A percentile compares a stretch with the other conserved stretches of the same genome.
These are phyloP conservation scores for Phenacoccus solenopsis DNA, from an alignment of 1,140 invertebrate species.

Conservation along the genomic window DNA sequence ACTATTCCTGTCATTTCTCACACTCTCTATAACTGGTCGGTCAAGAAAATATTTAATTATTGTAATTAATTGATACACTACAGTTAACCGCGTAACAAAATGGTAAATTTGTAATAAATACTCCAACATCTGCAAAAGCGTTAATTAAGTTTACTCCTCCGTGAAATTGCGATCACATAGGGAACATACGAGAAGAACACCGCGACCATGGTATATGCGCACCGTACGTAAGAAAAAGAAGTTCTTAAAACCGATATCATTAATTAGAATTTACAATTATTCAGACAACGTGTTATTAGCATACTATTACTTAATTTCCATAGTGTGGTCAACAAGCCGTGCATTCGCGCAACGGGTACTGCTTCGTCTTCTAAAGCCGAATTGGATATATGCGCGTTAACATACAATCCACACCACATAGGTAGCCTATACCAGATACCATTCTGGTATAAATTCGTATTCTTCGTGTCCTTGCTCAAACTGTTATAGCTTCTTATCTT, in stretches of 20 bases:
- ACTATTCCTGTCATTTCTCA: no score
- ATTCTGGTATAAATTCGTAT: no score
- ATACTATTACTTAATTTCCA: conserved; percentile 3
- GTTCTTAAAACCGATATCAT: not conserved
- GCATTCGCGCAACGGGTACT: not conserved
- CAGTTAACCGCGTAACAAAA: not conserved
- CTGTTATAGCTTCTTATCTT: not conserved
- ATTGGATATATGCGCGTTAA: not conserved
- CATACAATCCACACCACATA: no score
- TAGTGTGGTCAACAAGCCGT: not conserved
- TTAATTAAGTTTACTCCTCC: not conserved
- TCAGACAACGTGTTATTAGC: not conserved
- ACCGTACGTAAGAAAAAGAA: not conserved
- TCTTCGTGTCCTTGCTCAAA: not conserved
- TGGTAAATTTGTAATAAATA: not conserved
- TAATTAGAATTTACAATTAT: conserved; percentile 4
- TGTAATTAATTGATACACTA: not conserved
- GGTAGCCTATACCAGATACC: not conserved
- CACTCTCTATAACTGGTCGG: not conserved
- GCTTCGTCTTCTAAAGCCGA: not conserved
- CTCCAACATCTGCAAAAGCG: not conserved
- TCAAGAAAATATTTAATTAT: not conserved
- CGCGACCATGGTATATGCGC: not conserved
- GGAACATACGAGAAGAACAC: no score
- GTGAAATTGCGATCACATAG: not conserved